phyloP scores from a whole-genome alignment of 1,140 invertebrate species.

The Tetragonula clypearis region DNA sequence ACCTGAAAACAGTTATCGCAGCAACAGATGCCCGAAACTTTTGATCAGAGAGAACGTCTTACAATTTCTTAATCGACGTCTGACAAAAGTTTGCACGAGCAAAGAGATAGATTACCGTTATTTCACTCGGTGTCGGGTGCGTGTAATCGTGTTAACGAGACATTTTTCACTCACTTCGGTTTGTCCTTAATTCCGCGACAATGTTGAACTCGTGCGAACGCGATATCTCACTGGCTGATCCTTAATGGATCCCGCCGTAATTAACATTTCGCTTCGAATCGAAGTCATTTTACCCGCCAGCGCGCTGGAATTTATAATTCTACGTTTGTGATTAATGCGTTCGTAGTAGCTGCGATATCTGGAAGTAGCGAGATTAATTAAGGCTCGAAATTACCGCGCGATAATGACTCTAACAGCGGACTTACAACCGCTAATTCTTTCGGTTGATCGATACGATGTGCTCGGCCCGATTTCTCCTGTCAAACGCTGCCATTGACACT shows the following conservation, averaged over 20 bases:
- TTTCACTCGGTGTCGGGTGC: too few relatives aligned
- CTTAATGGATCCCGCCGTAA: too few relatives aligned
- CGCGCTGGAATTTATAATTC: background rate
- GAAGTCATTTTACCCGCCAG: background rate
- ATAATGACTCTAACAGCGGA: background rate
- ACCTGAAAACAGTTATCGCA: conserved; percentile 26
- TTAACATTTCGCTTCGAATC: too few relatives aligned
- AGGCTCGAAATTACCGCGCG: background rate
- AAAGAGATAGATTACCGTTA: too few relatives aligned
- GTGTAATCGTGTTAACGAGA: too few relatives aligned
- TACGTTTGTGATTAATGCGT: background rate
- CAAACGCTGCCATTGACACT: background rate
- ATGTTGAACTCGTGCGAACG: too few relatives aligned
- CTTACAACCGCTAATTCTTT: background rate
- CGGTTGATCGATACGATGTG: too few relatives aligned
- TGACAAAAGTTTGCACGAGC: background rate
- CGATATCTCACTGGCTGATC: too few relatives aligned
- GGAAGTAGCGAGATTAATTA: background rate
- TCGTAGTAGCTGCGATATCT: background rate
- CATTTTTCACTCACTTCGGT: too few relatives aligned
- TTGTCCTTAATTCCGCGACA: too few relatives aligned
- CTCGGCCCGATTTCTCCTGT: background rate
- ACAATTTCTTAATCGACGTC: background rate
- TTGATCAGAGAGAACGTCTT: background rate
- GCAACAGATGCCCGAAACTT: conserved; percentile 32